phyloP scores from a whole-genome alignment of 2,113 vertebrate species.

The Scomber japonicus region DNA sequence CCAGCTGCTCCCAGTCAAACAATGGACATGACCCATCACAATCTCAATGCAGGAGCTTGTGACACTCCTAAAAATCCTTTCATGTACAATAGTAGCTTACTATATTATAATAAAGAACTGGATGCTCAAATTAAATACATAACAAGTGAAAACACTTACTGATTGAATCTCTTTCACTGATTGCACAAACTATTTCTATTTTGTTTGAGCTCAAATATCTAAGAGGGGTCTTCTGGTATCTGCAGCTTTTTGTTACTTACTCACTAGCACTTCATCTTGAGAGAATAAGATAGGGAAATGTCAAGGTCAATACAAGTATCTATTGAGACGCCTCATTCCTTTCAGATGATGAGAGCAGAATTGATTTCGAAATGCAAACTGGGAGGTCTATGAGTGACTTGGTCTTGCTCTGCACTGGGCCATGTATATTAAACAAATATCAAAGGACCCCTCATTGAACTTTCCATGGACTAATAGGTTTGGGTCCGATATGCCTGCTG shows the following conservation, averaged over 20 bases:
- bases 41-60: constrained; percentile 17
- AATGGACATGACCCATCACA: constrained; percentile 35
- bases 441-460: constrained; percentile 73
- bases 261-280: constrained; percentile 54
- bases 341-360: constrained; percentile 54
- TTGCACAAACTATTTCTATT: constrained; percentile 29
- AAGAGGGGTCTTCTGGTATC: constrained; percentile 25
- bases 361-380: constrained; percentile 55
- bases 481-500: constrained; percentile 60
- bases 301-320: constrained; percentile 42
- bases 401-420: constrained; percentile 40
- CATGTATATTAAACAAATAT: constrained; percentile 78
- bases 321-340: constrained; percentile 22
- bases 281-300: constrained; percentile 50
- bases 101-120: background rate
- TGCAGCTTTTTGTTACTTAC: constrained; percentile 6
- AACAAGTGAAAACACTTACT: constrained; percentile 12
- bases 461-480: constrained; percentile 74
- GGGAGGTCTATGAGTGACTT: constrained; percentile 70
- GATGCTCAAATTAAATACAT: background rate
- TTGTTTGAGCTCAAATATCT: constrained; percentile 13
- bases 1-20: constrained; percentile 64
- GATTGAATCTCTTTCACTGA: constrained; percentile 12
- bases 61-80: constrained; percentile 13
- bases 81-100: background rate